phyloP scores from a whole-genome alignment of 2,113 vertebrate species.

The Podiceps cristatus region DNA sequence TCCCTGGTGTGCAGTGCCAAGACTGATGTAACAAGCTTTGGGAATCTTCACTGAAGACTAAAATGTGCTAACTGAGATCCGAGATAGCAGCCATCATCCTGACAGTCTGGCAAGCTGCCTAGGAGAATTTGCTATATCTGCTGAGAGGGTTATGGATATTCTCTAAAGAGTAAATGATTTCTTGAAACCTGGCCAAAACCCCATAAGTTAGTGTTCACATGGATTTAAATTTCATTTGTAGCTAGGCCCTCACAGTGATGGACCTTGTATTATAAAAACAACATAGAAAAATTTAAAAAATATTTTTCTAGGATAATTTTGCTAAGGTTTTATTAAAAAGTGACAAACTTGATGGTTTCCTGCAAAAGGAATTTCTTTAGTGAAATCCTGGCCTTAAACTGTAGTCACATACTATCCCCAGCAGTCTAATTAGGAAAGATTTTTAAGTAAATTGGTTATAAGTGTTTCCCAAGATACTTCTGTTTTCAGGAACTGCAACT shows the following conservation, averaged over 20 bases:
- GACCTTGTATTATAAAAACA: not conserved
- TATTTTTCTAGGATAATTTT: not conserved
- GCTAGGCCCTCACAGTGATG: not conserved
- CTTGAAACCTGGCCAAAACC: not conserved
- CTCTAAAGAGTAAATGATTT: not conserved
- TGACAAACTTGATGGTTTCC: not conserved
- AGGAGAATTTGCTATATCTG: not conserved
- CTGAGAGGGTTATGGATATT: not conserved
- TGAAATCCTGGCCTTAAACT: not conserved
- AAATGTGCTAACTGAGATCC: constrained; percentile 2
- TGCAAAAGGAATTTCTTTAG: not conserved
- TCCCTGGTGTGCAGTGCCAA: not conserved
- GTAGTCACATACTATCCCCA: not conserved
- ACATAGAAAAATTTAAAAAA: not conserved
- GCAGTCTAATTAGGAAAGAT: not conserved
- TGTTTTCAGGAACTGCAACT: not conserved
- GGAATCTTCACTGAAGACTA: constrained; percentile 10
- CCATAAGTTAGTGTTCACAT: not conserved
- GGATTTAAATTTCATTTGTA: not conserved
- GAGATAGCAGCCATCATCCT: not conserved
- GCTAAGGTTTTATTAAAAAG: not conserved
- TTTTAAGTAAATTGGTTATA: not conserved
- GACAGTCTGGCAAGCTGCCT: constrained; percentile 7
- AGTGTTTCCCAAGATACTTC: not conserved
- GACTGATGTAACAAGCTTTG: constrained; percentile 21